Percentiles rank a stretch among this genome's conserved stretches.
These are phyloP conservation scores for Dasyprocta punctata DNA, from an alignment of 2,113 vertebrate species.

Conservation along the genomic window DNA sequence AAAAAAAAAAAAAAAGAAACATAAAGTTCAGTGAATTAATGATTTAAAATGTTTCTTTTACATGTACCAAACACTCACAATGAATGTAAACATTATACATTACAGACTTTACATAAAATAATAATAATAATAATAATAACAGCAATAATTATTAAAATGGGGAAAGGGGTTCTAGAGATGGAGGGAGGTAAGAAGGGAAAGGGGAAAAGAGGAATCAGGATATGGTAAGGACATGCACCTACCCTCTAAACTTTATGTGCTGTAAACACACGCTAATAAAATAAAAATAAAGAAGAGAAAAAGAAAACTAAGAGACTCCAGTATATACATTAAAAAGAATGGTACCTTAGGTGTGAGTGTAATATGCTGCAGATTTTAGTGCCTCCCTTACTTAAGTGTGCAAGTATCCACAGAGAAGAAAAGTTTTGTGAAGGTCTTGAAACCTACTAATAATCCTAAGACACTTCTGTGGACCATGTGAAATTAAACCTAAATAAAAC, in stretches of 20 bases:
- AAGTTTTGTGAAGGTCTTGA: background rate
- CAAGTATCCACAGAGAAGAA: background rate
- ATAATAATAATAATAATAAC: background rate
- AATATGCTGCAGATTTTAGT: background rate
- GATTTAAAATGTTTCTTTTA: background rate
- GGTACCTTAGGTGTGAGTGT: background rate
- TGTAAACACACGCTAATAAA: background rate
- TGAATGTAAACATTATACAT: background rate
- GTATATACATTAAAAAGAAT: background rate
- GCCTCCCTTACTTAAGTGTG: background rate
- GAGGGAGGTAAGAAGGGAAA: background rate
- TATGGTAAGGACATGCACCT: background rate
- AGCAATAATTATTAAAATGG: background rate
- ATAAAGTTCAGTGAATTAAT: background rate
- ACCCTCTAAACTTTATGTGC: background rate
- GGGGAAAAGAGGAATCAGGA: background rate
- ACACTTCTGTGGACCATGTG: background rate
- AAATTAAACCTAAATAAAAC: background rate
- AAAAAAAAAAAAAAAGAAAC: no score
- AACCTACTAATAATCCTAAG: background rate
- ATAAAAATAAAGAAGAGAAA: background rate
- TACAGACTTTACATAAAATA: background rate
- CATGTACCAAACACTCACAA: background rate
- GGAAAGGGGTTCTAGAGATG: background rate
- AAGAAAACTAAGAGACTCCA: background rate